Evolutionary conservation across 2,888 invertebrate genomes (phyloP).

Genomic region (Pocota personata): DNA sequence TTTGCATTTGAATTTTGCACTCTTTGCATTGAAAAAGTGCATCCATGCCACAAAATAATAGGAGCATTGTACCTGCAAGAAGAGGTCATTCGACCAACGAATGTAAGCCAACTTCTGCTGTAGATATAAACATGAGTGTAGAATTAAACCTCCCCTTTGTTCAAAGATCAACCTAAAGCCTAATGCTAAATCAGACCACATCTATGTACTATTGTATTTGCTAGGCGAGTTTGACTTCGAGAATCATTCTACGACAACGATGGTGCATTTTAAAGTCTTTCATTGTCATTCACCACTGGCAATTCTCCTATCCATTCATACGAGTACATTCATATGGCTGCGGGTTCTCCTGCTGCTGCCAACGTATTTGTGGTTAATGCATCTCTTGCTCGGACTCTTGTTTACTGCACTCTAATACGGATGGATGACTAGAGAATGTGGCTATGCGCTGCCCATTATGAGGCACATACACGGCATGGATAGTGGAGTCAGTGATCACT

Average conservation of each 20-base stretch:
- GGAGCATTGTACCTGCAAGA: neutral
- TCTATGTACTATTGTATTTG: constrained; percentile 14
- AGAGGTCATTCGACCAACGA: constrained; percentile 34
- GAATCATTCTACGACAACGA: constrained; percentile 41
- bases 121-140: constrained; percentile 2
- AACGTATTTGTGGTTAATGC: constrained; percentile 36
- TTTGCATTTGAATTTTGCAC: neutral
- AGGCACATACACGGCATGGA: constrained; percentile 6
- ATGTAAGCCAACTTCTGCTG: constrained; percentile 13
- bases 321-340: constrained; percentile 17
- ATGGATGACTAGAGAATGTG: constrained; percentile 23
- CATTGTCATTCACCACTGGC: constrained; percentile 29
- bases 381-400: constrained; percentile 28
- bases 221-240: constrained; percentile 8
- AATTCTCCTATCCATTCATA: neutral
- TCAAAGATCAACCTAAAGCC: constrained; percentile 44
- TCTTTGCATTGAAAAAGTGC: neutral
- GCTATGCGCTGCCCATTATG: constrained; percentile 24
- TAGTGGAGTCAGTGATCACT: constrained; percentile 21
- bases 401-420: constrained; percentile 24
- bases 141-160: constrained; percentile 42
- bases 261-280: constrained; percentile 17
- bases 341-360: neutral
- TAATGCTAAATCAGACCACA: constrained; percentile 33
- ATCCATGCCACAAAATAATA: constrained; percentile 5